Base-by-base conservation (phyloP, 2,113 vertebrate species). In the Callipepla squamata region DNA sequence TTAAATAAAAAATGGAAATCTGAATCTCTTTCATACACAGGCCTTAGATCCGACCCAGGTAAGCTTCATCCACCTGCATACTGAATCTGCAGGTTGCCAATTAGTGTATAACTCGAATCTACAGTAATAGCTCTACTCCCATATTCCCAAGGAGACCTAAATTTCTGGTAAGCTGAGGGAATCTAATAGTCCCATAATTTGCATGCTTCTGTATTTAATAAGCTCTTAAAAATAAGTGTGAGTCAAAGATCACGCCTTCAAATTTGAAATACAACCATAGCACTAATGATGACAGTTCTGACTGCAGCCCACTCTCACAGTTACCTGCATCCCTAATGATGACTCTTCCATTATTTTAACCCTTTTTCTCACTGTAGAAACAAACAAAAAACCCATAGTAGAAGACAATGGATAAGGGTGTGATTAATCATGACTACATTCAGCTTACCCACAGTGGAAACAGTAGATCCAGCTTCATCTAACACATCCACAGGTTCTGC, bases 381-480 rank as follows among this genome's bases (percentile, higher is more conserved):
- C 19, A 87, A 85, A 63, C 79, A 40, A 8, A 1, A 28, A 11
- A 1, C 45, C 89, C 0, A 2, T 8, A 79, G 48, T 25, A 80
- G 70, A 57, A 22, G 62, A 32, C 23, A 61, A 58, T 0, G 72
- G 25, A 6, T n/a, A 81, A 45, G 22, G 2, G 7, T 51, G 1
- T 28, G 36, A 92, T 28, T 36, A 11, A 36, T 57, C n/a, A 86
- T 62, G 26, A 53, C 3, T 2, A 62, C 20, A 55, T 55, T 80
- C 83, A 95, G 95, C 99, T 95, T 97, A 99, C 99, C 99, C 91
- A 99, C 98, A 85, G 99, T 99, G 59, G 99, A 99, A 93, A 99
- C 98, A 11, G 98, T 98, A 28, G 99, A 98, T 50, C 99, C 99
- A 34, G 98, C 98, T 92, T 99, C 99, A 93, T 99, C 99, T 45